Percentiles rank a stretch among this genome's conserved stretches.
phyloP scores from a whole-genome alignment of 2,888 invertebrate species.

The Abscondita cerata region DNA sequence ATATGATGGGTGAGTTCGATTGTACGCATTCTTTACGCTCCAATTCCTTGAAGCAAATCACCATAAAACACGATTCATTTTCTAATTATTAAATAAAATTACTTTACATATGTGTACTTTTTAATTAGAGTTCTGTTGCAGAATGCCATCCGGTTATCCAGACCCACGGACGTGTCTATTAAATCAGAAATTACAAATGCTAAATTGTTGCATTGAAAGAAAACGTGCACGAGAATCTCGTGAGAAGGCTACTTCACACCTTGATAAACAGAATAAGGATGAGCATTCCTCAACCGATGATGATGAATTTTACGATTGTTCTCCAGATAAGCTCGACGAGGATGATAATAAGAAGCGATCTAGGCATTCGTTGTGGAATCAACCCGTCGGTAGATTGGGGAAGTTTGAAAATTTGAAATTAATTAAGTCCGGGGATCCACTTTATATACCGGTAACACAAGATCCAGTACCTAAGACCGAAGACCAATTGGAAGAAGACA shows the following conservation, averaged over 20 bases:
- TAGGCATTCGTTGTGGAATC: conserved; percentile 63
- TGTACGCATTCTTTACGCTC: conserved; percentile 35
- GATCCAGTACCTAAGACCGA: conserved; percentile 97
- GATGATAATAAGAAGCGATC: conserved; percentile 55
- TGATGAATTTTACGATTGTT: conserved; percentile 86
- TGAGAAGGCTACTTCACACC: conserved; percentile 40
- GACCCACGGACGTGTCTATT: conserved; percentile 89
- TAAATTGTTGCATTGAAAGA: conserved; percentile 79
- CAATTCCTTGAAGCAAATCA: conserved; percentile 26
- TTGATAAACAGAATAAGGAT: conserved; percentile 32
- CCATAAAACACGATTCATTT: conserved; percentile 23
- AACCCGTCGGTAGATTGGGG: conserved; percentile 71
- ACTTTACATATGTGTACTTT: conserved; percentile 1
- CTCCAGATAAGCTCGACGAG: conserved; percentile 56
- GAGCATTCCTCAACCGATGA: conserved; percentile 57
- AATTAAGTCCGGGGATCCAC: conserved; percentile 70
- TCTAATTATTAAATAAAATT: conserved; percentile 14
- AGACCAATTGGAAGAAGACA: conserved; percentile 93
- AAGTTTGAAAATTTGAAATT: conserved; percentile 73
- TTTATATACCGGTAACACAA: conserved; percentile 85
- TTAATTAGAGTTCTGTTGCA: conserved; percentile 59
- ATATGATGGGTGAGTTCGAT: conserved; percentile 15
- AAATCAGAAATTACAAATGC: conserved; percentile 92
- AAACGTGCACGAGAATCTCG: conserved; percentile 63
- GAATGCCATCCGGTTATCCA: conserved; percentile 81